Conservation (phyloP, 2,888 invertebrate genomes). For the Epinotia nisella region DNA sequence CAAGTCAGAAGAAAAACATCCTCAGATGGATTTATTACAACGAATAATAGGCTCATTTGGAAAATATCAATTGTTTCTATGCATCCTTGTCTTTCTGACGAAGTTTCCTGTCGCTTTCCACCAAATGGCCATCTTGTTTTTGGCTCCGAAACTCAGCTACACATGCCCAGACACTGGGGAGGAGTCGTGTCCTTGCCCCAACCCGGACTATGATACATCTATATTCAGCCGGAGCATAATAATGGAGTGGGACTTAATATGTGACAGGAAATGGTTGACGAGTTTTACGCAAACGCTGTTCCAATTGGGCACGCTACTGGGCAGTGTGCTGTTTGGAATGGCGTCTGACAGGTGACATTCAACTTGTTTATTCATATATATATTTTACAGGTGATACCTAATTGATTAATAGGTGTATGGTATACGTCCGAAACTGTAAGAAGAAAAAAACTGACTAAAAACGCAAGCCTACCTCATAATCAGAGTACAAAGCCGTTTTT, state of each 20-base stretch:
- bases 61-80: slow-evolving; percentile 78
- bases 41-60: slow-evolving; percentile 79
- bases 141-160: slow-evolving; percentile 74
- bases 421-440: too few species aligned
- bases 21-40: slow-evolving; percentile 67
- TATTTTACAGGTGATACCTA: neutral
- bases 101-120: slow-evolving; percentile 81
- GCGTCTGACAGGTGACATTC: slow-evolving; percentile 88
- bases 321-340: slow-evolving; percentile 90
- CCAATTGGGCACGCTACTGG: slow-evolving; percentile 90
- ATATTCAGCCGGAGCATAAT: slow-evolving; percentile 88
- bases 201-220: slow-evolving; percentile 86
- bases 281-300: slow-evolving; percentile 90
- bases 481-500: too few species aligned
- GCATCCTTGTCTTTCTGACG: slow-evolving; percentile 68
- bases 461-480: too few species aligned
- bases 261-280: slow-evolving; percentile 86
- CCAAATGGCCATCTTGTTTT: slow-evolving; percentile 81
- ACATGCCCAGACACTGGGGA: slow-evolving; percentile 58
- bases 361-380: slow-evolving; percentile 22
- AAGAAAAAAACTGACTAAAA: too few species aligned
- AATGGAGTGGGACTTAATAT: slow-evolving; percentile 91
- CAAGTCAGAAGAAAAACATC: slow-evolving; percentile 49
- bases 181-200: slow-evolving; percentile 83
- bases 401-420: neutral